Conservation (phyloP, 2,888 invertebrate genomes). For the Machimus rusticus region DNA sequence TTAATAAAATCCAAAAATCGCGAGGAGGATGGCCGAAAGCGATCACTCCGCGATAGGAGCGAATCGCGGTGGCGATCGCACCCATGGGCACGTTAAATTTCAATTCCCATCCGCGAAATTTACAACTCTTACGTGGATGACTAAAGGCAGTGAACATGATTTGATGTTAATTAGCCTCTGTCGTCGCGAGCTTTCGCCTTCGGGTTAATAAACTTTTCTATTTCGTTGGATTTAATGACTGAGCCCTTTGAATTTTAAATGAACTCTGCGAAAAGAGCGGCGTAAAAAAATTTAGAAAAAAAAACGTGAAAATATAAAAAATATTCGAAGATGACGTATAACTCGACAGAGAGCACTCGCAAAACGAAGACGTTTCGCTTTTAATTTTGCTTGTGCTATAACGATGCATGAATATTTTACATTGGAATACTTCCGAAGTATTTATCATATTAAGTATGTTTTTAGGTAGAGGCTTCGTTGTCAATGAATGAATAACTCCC, state of each 20-base stretch:
- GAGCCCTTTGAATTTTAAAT: conserved; percentile 27
- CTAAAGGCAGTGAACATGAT: not conserved
- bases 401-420: not conserved
- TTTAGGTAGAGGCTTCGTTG: not conserved
- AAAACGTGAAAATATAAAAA: not conserved
- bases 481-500: not conserved
- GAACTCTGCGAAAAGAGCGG: not conserved
- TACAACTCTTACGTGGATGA: conserved; percentile 11
- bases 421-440: not conserved
- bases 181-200: not conserved
- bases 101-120: conserved; percentile 7
- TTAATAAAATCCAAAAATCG: not conserved
- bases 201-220: conserved; percentile 12
- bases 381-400: not conserved
- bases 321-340: not conserved
- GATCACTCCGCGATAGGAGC: not conserved
- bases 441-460: not conserved
- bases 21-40: not conserved
- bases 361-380: not conserved
- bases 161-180: not conserved
- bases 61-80: not conserved
- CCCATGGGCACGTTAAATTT: not conserved
- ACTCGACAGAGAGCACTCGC: not conserved
- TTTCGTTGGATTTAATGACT: not conserved
- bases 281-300: not conserved